Evolutionary conservation across 2,113 vertebrate genomes (phyloP).

Genomic region (Balaeniceps rex): DNA sequence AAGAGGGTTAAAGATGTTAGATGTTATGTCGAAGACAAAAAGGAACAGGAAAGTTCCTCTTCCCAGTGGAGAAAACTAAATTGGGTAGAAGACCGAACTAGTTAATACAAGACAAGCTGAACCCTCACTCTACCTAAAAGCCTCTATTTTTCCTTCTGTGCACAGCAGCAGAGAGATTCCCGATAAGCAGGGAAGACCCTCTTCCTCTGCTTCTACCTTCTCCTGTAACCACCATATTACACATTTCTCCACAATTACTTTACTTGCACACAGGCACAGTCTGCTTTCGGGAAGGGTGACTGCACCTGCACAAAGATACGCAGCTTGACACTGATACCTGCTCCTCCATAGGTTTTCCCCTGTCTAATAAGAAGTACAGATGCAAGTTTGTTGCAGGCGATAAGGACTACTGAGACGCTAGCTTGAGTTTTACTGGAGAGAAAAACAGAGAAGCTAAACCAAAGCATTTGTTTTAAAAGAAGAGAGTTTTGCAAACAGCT

Average conservation of each 20-base stretch:
- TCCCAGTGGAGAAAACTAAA: background rate
- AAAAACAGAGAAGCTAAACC: background rate
- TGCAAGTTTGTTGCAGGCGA: background rate
- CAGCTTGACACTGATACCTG: background rate
- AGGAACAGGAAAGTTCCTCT: background rate
- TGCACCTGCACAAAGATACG: background rate
- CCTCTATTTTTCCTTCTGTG: background rate
- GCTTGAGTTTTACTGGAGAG: background rate
- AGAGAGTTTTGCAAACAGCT: background rate
- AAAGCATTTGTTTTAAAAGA: background rate
- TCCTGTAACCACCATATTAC: background rate
- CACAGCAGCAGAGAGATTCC: background rate
- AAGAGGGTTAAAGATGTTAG: background rate
- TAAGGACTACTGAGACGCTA: background rate
- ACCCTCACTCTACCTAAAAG: background rate
- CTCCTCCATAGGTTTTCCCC: background rate
- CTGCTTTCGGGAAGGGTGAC: background rate
- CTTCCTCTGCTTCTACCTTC: background rate
- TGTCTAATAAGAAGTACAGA: background rate
- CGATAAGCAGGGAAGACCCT: background rate
- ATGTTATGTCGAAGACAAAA: background rate
- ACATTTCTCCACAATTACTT: background rate
- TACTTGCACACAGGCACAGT: background rate
- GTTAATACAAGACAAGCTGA: background rate
- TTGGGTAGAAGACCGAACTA: background rate